Evolutionary conservation across 2,113 vertebrate genomes (phyloP), one percentile per base, ranked within the genome.

Genomic region (Corythaeola cristata): DNA sequence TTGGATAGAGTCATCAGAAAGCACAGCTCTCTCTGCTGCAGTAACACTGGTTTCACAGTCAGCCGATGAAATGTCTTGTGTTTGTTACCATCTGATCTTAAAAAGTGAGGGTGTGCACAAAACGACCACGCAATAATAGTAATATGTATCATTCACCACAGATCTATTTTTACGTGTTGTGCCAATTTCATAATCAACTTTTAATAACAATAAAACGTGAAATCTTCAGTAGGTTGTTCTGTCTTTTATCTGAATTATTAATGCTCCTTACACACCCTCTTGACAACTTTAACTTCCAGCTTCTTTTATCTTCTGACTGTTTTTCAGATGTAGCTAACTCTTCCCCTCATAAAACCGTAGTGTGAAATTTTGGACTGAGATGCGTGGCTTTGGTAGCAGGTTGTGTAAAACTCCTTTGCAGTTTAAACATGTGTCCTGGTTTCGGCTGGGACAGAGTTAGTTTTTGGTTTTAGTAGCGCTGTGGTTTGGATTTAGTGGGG

Each of bases 121-220:
- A 96, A 80, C 0, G 4, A 84, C 58, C 0, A 3, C 93, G 84
- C 77, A 96, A 87, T 96, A 95, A 93, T 11, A 87, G 60, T 56
- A 82, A 63, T 55, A 35, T 17, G 68, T 93, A 33, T 89, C 67
- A 66, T 78, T 91, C 88, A 94, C 93, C 93, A 91, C 84, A 90
- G 59, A 91, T 89, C 84, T 97, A 91, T 96, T 97, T 96, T 96
- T 93, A 90, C 93, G 91, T 96, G 88, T 94, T 91, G 93, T 97
- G 93, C 86, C 96, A 94, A 92, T 97, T 97, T 97, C 91, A 76
- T 95, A 94, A 93, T 56, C 47, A 93, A 95, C 84, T 95, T 96
- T 96, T 93, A 95, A 89, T 92, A 95, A 89, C 49, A 97, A 96
- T 97, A 96, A 97, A 97, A 81, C 2, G 9, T 81, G n/a, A 93